Evolutionary conservation across 1,140 invertebrate genomes (phyloP).

Genomic region (Anastrepha obliqua): DNA sequence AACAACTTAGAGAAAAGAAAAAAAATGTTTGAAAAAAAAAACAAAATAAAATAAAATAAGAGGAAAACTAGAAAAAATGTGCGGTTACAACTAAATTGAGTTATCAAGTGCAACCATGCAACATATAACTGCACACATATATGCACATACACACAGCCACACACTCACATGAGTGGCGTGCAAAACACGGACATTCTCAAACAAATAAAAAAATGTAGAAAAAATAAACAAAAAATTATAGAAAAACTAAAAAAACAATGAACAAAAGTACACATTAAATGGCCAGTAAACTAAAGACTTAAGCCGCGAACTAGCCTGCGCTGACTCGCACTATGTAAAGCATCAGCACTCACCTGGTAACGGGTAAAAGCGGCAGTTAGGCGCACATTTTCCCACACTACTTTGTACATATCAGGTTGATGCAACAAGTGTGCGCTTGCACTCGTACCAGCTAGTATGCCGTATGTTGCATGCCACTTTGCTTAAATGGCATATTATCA

Average conservation of each 20-base stretch:
- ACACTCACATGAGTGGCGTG: constrained; percentile 9
- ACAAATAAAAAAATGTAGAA: background rate
- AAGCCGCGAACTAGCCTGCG: background rate
- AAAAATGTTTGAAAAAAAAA: background rate
- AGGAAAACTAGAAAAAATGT: background rate
- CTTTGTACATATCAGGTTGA: constrained; percentile 28
- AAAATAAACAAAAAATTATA: background rate
- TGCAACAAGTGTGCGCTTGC: constrained; percentile 23
- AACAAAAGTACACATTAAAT: constrained; percentile 22
- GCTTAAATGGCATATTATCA: constrained; percentile 46
- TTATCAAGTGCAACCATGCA: constrained; percentile 46
- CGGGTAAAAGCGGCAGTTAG: constrained; percentile 39
- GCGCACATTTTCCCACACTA: constrained; percentile 51
- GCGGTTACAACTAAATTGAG: constrained; percentile 40
- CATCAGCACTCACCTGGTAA: background rate
- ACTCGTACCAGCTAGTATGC: background rate
- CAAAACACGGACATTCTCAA: constrained; percentile 2
- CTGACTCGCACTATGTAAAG: constrained; percentile 28
- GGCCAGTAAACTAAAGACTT: constrained; percentile 7
- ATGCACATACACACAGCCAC: background rate
- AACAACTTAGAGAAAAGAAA: background rate
- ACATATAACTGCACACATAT: background rate
- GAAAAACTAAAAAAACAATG: background rate
- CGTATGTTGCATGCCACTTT: constrained; percentile 49
- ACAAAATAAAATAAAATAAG: background rate